Evolutionary conservation across 2,797 vertebrate species (phyloP), one percentile per base, ranked within the genome.

Genomic region (Aselliscus stoliczkanus): DNA sequence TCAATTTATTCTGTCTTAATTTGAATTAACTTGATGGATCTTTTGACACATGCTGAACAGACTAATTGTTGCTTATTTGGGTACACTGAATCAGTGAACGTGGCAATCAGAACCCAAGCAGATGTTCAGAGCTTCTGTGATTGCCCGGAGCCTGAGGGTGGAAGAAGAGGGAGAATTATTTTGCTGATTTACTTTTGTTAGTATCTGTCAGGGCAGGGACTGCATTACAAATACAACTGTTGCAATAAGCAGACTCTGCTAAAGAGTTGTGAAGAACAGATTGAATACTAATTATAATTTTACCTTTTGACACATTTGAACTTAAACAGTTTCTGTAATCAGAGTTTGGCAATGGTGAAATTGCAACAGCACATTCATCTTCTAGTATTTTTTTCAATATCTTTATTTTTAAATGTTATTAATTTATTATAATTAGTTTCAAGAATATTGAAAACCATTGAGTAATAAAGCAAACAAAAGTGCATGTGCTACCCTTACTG

Each of bases 1-100:
- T 98, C 96, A 97, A 97, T 98, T 98, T 98, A 98, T 98, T 93
- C 97, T 97, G 97, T 97, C 97, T 98, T 98, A 98, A 98, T 98
- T 98, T 98, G 96, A 98, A 98, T 98, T 98, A 98, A 97, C 97
- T 94, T 97, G 98, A 98, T 80, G 83, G 90, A 93, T 97, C 97
- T 98, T 98, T 98, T 98, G 98, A 98, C 98, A 98, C 96, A 97
- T 93, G 97, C 96, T 97, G 94, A 96, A 96, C 94, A 96, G 96
- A 98, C 96, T 98, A 98, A 98, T 98, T 98, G 96, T 97, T 98
- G 97, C 97, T 97, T 98, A 98, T 98, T 98, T 98, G 97, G 97
- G 97, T 98, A 96, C 79, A 76, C 84, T 97, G 25, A 96, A 95
- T 98, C 98, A 96, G 90, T 87, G 83, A 98, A 96, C 92, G 76